Conservation (phyloP, 1,140 invertebrate species). For the Triops cancriformis region DNA sequence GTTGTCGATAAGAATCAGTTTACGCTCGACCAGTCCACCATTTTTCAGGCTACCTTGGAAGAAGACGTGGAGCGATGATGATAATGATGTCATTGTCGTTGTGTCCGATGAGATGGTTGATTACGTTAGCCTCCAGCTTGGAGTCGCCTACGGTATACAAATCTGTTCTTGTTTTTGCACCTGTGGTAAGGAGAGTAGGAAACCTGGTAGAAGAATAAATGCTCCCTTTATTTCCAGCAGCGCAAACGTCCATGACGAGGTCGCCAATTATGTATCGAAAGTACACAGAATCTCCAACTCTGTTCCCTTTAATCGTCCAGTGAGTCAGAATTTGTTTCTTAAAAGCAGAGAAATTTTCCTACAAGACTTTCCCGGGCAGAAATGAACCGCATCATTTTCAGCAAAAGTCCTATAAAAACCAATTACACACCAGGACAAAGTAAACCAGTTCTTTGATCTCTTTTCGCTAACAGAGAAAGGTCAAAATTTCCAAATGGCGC, state of each 20-base stretch:
- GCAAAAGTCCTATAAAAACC: not conserved
- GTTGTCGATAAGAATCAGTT: conserved; percentile 10
- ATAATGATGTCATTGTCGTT: not conserved
- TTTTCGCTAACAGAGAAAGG: not conserved
- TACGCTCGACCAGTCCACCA: not conserved
- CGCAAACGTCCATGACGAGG: not conserved
- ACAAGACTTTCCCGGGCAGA: not conserved
- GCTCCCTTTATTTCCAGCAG: not conserved
- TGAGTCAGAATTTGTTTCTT: not conserved
- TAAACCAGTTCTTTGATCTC: not conserved
- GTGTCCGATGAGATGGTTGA: not conserved
- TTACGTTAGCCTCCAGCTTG: not conserved
- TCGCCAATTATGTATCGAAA: conserved; percentile 3
- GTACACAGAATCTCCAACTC: not conserved
- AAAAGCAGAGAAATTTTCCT: not conserved
- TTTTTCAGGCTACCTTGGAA: conserved; percentile 2
- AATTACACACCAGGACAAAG: not conserved
- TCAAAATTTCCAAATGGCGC: not conserved
- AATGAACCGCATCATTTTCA: not conserved
- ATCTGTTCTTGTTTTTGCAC: conserved; percentile 1
- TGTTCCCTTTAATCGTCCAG: not conserved
- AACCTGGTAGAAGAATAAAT: not conserved
- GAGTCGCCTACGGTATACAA: not conserved
- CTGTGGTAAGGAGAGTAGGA: not conserved
- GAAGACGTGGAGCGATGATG: conserved; percentile 1